phyloP scores from a whole-genome alignment of 2,113 vertebrate genomes.

The Mesitornis unicolor region DNA sequence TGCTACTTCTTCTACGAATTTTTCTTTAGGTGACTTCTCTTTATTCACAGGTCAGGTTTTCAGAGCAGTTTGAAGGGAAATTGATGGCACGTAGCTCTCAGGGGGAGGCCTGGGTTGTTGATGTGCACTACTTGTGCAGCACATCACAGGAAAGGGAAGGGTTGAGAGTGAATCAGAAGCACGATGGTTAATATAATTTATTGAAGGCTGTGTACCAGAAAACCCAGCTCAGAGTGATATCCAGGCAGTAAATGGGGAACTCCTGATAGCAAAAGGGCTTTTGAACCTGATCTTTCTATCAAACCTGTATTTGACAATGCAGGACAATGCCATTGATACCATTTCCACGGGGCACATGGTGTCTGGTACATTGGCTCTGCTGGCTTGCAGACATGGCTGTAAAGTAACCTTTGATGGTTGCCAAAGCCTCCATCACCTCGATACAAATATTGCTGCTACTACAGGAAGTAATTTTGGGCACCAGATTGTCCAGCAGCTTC shows the following conservation, averaged over 20 bases:
- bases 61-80: background rate
- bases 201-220: background rate
- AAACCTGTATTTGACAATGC: background rate
- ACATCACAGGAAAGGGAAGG: rapidly evolving
- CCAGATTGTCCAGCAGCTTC: background rate
- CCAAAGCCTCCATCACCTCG: background rate
- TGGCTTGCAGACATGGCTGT: background rate
- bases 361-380: background rate
- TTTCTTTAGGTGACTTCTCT: background rate
- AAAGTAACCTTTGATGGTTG: background rate
- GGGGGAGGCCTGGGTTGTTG: rapidly evolving
- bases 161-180: background rate
- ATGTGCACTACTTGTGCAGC: background rate
- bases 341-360: background rate
- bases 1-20: background rate
- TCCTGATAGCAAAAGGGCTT: background rate
- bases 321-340: background rate
- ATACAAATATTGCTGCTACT: background rate
- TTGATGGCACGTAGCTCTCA: background rate
- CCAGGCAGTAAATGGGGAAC: background rate
- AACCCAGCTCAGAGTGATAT: background rate
- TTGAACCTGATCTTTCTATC: background rate
- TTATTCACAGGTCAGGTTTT: background rate
- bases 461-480: background rate
- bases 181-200: background rate